phyloP scores from a whole-genome alignment of 2,113 vertebrate genomes.

The Channa maculata region DNA sequence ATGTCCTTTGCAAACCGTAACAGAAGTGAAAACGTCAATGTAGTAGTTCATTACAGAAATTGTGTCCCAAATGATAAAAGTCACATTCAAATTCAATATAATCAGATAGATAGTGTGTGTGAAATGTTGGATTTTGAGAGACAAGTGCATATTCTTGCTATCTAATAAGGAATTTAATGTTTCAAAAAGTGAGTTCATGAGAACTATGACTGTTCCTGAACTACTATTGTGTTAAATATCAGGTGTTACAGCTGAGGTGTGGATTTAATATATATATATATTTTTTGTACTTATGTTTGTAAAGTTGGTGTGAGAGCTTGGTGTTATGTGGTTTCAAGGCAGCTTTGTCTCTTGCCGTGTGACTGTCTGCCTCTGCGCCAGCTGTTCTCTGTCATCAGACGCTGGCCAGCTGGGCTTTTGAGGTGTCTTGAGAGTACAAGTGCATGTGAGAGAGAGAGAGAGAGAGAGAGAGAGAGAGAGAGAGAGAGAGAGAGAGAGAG shows the following conservation, averaged over 20 bases:
- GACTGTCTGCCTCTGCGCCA: slow-evolving; percentile 65
- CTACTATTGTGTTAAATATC: neutral
- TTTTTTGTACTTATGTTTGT: neutral
- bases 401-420: slow-evolving; percentile 77
- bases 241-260: neutral
- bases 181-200: too few relatives aligned
- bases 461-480: slow-evolving; percentile 5
- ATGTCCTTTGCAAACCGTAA: neutral
- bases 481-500: slow-evolving; percentile 14
- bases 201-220: too few relatives aligned
- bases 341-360: slow-evolving; percentile 48
- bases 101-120: too few relatives aligned
- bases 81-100: too few relatives aligned
- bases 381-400: slow-evolving; percentile 81
- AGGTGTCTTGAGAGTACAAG: slow-evolving; percentile 15
- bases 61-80: too few relatives aligned
- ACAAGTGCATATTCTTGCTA: neutral
- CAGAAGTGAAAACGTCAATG: neutral
- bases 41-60: neutral
- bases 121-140: neutral
- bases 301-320: slow-evolving; percentile 5
- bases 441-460: neutral
- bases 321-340: slow-evolving; percentile 33
- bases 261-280: neutral
- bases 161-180: neutral